These are phyloP conservation scores for Macrosiphum euphorbiae DNA, from an alignment of 2,888 invertebrate genomes.

Conservation along the genomic window DNA sequence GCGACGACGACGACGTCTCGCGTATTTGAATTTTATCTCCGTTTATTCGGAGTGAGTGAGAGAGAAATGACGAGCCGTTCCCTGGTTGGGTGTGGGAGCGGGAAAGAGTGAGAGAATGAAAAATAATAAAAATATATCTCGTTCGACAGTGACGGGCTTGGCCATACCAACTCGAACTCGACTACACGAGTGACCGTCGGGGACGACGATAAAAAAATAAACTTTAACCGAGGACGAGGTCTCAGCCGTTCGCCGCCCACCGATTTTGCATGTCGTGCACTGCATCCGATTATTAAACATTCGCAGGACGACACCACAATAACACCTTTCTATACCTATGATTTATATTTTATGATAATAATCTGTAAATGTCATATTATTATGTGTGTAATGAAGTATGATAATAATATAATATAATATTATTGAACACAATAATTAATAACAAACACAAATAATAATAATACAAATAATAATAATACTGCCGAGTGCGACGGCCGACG, in stretches of 20 bases:
- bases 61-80: neutral
- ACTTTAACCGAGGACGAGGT: neutral
- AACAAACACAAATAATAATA: neutral
- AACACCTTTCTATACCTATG: neutral
- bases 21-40: neutral
- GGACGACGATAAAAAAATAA: neutral
- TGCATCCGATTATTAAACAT: neutral
- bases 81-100: neutral
- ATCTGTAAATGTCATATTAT: neutral
- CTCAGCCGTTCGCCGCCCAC: neutral
- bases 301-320: neutral
- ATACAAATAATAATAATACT: slow-evolving; percentile 11
- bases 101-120: neutral
- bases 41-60: neutral
- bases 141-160: slow-evolving; percentile 2
- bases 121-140: slow-evolving; percentile 3
- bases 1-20: neutral
- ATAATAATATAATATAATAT: neutral
- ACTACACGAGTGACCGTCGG: neutral
- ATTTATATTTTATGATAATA: neutral
- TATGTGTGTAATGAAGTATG: neutral
- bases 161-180: neutral
- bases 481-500: neutral
- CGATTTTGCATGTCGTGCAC: neutral
- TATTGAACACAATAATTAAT: neutral